Evolutionary conservation across 2,113 vertebrate genomes (phyloP), one percentile per base, ranked within the genome.

Genomic region (Ceyx margarethae): DNA sequence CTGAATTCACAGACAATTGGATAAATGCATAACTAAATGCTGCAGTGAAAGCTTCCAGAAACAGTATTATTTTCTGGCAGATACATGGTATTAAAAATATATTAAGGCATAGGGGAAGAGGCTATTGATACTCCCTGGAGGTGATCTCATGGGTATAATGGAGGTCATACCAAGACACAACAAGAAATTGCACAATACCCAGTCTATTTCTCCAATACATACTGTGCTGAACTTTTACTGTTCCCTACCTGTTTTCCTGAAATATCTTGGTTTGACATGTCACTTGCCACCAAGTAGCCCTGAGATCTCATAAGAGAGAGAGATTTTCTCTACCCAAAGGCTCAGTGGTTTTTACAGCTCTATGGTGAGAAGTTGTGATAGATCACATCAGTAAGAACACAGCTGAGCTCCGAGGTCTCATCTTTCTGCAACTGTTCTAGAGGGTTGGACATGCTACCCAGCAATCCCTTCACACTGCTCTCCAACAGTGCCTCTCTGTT

Each of bases 11-110:
- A 77, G 60, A 58, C 78, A 85, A 35, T 40, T 60, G 65, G 67
- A 85, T 45, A 87, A 89, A 92, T 58, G 56, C 42, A 66, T 85
- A 91, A 94, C 67, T 92, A 91, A 95, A 85, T 69, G 43, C 64
- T 93, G 68, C 85, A 78, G 91, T 71, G 65, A 94, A 91, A 92
- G 79, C 81, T 93, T 95, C 91, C 87, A 91, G 91, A 95, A 95
- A 92, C 35, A 71, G 51, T 89, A 60, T 77, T 72, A 92, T 90
- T 92, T 93, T 92, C 84, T 95, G 96, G 95, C 82, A 82, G 82
- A 77, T 85, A 80, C 5, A 20, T 53, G 50, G 8, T 96, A 96
- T 96, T 96, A 96, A 96, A 95, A 95, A 96, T 92, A 91, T 87
- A 96, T 94, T 79, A 95, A 82, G 84, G 79, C 48, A 33, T 64